Percentiles rank a stretch among this genome's conserved stretches.
These are phyloP conservation scores for Ammodytes marinus DNA, from an alignment of 2,113 vertebrate genomes.

Conservation along the genomic window DNA sequence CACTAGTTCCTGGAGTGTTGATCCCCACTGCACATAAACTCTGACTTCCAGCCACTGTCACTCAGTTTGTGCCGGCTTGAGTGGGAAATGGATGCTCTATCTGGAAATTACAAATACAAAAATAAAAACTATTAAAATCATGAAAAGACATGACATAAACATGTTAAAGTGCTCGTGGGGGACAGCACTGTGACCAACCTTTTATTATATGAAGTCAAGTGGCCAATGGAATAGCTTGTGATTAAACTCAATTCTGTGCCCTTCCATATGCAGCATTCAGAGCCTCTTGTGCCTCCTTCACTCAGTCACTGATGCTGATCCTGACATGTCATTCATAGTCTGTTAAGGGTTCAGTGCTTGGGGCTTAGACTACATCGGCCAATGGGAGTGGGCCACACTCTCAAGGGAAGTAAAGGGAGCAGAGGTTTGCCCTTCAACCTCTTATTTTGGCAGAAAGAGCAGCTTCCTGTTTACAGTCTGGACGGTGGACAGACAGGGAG, in stretches of 20 bases:
- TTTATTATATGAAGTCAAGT: background rate
- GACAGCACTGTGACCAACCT: no score
- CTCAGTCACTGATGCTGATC: background rate
- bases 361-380: background rate
- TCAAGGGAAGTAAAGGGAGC: background rate
- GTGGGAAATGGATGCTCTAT: conserved; percentile 4
- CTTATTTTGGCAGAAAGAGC: conserved; percentile 26
- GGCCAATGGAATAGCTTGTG: background rate
- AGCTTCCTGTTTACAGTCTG: conserved; percentile 46
- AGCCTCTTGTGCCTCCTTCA: background rate
- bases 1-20: conserved; percentile 42
- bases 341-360: background rate
- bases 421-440: conserved; percentile 26
- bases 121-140: background rate
- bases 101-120: background rate
- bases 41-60: conserved; percentile 45
- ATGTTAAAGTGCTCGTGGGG: background rate
- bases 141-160: background rate
- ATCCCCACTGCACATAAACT: conserved; percentile 33
- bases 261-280: background rate
- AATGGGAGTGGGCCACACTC: background rate
- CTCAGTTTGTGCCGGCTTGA: conserved; percentile 14
- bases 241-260: background rate
- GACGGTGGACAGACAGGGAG: background rate
- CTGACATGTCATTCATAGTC: conserved; percentile 9